Conservation (phyloP, 2,888 invertebrate genomes). For the Epinotia brunnichana region DNA sequence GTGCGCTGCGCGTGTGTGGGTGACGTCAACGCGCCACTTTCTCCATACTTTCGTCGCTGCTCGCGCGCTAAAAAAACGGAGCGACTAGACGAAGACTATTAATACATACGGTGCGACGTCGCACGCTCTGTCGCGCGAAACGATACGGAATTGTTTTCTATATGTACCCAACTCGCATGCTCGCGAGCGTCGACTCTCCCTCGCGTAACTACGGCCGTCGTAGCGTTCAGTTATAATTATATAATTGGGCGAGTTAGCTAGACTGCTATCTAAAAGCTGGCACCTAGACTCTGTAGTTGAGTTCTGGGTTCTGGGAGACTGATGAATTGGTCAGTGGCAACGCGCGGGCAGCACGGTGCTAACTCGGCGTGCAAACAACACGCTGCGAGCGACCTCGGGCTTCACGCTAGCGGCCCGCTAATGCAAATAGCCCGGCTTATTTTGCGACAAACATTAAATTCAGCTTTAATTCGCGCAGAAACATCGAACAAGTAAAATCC, state of each 20-base stretch:
- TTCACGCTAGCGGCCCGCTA: conserved; percentile 50
- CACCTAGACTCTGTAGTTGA: conserved; percentile 1
- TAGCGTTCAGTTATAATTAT: conserved; percentile 37
- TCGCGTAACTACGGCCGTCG: conserved; percentile 44
- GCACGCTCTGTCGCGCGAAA: conserved; percentile 75
- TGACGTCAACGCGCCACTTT: conserved; percentile 83
- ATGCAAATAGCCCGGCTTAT: conserved; percentile 59
- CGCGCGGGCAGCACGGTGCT: conserved; percentile 50
- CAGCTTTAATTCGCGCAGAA: conserved; percentile 65
- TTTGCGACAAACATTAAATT: conserved; percentile 61
- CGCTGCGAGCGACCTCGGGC: conserved; percentile 6
- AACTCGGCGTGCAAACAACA: conserved; percentile 58
- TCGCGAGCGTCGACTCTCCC: conserved; percentile 60
- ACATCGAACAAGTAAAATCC: conserved; percentile 81
- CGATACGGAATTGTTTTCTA: conserved; percentile 75
- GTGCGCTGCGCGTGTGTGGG: conserved; percentile 76
- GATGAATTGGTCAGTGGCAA: conserved; percentile 16
- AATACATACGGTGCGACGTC: conserved; percentile 76
- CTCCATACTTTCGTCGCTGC: conserved; percentile 83
- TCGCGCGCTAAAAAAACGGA: conserved; percentile 78
- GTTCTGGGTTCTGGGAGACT: conserved; percentile 16
- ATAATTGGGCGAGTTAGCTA: conserved; percentile 16
- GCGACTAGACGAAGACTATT: conserved; percentile 74
- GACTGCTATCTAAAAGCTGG: background rate
- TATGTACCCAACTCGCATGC: conserved; percentile 61